These are phyloP conservation scores for Drosophila nikananu DNA, from an alignment of 1,140 invertebrate species.

Conservation along the genomic window DNA sequence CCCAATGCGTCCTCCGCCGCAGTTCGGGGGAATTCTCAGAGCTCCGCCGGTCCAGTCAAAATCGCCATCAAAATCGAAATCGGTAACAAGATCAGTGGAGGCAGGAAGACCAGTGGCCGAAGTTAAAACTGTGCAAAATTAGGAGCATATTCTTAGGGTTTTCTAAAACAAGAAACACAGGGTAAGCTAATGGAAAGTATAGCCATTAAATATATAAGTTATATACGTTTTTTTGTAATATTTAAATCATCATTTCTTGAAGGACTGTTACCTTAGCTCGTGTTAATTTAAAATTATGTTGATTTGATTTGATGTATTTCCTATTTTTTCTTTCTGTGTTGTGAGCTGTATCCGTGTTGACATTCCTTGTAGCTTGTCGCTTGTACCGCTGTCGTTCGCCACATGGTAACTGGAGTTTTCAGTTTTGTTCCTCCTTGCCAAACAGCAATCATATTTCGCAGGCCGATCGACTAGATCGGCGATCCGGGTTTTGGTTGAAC, in stretches of 20 bases:
- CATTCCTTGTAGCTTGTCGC: constrained; percentile 51
- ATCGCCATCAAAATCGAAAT: constrained; percentile 82
- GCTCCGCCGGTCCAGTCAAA: constrained; percentile 70
- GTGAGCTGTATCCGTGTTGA: constrained; percentile 49
- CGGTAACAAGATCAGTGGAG: constrained; percentile 78
- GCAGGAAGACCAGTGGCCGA: constrained; percentile 39
- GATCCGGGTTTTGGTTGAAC: neutral
- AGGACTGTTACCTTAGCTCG: neutral
- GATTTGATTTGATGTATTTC: neutral
- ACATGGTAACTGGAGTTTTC: constrained; percentile 26
- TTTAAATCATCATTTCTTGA: neutral
- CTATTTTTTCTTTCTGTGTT: neutral
- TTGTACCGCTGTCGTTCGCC: constrained; percentile 33
- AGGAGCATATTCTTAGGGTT: neutral
- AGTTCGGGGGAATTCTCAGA: constrained; percentile 81
- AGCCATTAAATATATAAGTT: too few species aligned
- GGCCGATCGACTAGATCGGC: constrained; percentile 34
- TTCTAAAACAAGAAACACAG: neutral
- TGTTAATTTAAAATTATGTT: too few species aligned
- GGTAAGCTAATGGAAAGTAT: neutral
- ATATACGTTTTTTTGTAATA: too few species aligned
- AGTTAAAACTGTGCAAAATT: constrained; percentile 24
- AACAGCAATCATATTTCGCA: constrained; percentile 73
- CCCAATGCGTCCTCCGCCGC: constrained; percentile 15
- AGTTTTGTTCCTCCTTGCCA: constrained; percentile 30